A percentile compares a stretch with the other conserved stretches of the same genome.
These are phyloP conservation scores for Papilio gigon DNA, from an alignment of 2,888 invertebrate genomes.

Conservation along the genomic window DNA sequence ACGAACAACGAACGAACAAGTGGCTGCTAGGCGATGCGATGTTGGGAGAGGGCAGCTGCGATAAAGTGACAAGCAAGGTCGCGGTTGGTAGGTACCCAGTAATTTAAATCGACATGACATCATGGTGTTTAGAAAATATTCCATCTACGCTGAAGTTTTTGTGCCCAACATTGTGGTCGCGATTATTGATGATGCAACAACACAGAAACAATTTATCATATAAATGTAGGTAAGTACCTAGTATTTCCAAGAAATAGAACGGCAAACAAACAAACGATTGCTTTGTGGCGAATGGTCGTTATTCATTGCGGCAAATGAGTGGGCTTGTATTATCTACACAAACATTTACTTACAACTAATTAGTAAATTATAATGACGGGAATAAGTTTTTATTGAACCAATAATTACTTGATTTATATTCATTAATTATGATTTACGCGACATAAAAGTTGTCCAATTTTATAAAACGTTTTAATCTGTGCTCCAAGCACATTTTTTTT, in stretches of 20 bases:
- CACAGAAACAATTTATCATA: conserved; percentile 33
- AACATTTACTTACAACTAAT: conserved; percentile 13
- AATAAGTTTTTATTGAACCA: not conserved
- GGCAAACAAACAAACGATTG: conserved; percentile 29
- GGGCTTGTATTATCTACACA: conserved; percentile 10
- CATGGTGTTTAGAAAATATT: conserved; percentile 76
- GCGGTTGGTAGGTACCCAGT: conserved; percentile 67
- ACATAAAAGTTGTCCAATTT: too few relatives aligned
- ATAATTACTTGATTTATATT: not conserved
- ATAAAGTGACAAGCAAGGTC: conserved; percentile 54
- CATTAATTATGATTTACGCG: too few relatives aligned
- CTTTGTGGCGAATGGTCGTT: conserved; percentile 27
- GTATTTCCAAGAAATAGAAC: conserved; percentile 33
- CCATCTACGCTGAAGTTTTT: conserved; percentile 70
- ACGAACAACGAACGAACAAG: conserved; percentile 1
- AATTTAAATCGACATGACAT: conserved; percentile 79
- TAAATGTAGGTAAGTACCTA: too few relatives aligned
- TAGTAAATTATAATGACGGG: conserved; percentile 4
- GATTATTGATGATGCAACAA: conserved; percentile 47
- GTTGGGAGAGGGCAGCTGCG: conserved; percentile 40
- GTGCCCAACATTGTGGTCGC: conserved; percentile 53
- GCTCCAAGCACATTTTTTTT: too few relatives aligned
- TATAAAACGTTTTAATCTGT: too few relatives aligned
- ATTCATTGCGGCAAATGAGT: conserved; percentile 27
- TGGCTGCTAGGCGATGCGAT: conserved; percentile 11